A percentile compares a stretch with the other conserved stretches of the same genome.
phyloP scores from a whole-genome alignment of 2,797 vertebrate species.

The Merluccius polli region DNA sequence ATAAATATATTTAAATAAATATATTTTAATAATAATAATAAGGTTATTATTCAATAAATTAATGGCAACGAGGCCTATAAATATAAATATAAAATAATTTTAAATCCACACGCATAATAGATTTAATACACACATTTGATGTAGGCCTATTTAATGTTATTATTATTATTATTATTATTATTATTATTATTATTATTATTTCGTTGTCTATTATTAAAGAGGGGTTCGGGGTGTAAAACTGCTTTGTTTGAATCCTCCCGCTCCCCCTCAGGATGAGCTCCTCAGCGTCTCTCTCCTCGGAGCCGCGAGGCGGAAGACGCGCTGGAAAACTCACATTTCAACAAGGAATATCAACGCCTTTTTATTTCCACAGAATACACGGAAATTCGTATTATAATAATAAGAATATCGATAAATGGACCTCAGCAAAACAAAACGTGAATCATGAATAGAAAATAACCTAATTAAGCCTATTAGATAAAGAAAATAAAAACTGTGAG shows the following conservation, averaged over 20 bases:
- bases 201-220: background rate
- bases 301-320: background rate
- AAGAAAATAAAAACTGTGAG: background rate
- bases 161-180: background rate
- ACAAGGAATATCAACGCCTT: background rate
- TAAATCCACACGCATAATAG: too few relatives aligned
- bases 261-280: background rate
- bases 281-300: background rate
- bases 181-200: background rate
- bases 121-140: too few relatives aligned
- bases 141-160: background rate
- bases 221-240: background rate
- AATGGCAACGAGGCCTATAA: background rate
- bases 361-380: background rate
- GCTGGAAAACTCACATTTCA: background rate
- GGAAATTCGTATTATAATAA: background rate
- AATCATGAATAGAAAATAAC: background rate
- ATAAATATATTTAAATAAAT: too few relatives aligned
- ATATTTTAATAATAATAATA: too few relatives aligned
- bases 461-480: background rate
- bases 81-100: background rate
- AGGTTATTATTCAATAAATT: background rate
- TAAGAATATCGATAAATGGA: background rate
- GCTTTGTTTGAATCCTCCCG: too few relatives aligned
- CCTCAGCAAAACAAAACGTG: background rate